Conservation (phyloP, 2,113 vertebrate genomes). For the Hassar affinis region DNA sequence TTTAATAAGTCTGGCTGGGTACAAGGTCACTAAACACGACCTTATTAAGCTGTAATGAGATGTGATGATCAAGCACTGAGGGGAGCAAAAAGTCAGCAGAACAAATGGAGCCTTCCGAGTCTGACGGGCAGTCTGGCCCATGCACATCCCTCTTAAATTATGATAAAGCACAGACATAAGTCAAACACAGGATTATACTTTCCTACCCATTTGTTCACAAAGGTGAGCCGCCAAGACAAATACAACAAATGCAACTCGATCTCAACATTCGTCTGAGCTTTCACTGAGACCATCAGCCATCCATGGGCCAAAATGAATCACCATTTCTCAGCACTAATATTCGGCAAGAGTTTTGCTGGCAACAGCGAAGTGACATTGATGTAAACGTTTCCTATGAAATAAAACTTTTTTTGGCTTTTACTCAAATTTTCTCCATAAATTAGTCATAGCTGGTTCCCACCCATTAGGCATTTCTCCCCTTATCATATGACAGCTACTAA, state of each 20-base stretch:
- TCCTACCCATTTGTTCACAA: conserved; percentile 30
- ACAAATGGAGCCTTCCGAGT: conserved; percentile 9
- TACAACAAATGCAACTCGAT: conserved; percentile 43
- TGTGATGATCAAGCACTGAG: background rate
- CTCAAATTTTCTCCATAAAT: too few relatives aligned
- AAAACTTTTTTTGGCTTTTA: background rate
- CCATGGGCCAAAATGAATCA: conserved; percentile 39
- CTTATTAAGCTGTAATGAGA: conserved; percentile 5
- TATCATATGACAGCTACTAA: too few relatives aligned
- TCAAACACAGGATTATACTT: conserved; percentile 19
- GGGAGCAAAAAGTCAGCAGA: conserved; percentile 11
- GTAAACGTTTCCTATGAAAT: conserved; percentile 36
- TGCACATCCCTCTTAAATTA: conserved; percentile 31
- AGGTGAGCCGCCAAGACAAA: conserved; percentile 47
- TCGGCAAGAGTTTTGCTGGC: conserved; percentile 39
- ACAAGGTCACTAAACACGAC: background rate
- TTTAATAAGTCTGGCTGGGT: conserved; percentile 18
- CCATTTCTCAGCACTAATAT: conserved; percentile 43
- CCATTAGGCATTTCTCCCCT: too few relatives aligned
- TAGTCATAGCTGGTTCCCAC: too few relatives aligned
- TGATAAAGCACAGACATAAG: conserved; percentile 50
- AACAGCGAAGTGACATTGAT: conserved; percentile 22
- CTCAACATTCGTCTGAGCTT: conserved; percentile 45
- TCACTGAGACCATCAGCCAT: conserved; percentile 40
- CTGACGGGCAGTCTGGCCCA: conserved; percentile 25